Evolutionary conservation across 2,797 vertebrate genomes (phyloP), one percentile per base, ranked within the genome.

Genomic region (Lepilemur ruficaudatus): DNA sequence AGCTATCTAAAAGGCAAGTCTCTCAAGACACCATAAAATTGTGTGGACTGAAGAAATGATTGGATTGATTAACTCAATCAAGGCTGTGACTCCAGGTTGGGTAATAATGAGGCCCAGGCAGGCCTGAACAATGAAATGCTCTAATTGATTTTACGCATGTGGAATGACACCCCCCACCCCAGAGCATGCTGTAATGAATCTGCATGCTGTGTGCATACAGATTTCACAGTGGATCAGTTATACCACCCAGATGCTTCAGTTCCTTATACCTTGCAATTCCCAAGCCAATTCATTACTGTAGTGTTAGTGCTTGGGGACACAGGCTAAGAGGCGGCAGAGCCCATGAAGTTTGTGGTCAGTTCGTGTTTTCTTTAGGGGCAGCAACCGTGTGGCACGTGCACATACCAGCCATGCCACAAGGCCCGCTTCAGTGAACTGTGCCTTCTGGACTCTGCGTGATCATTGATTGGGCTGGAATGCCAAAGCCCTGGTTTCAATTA

Each of bases 401-500:
- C 32, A 65, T 81, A 67, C 72, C 32, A 11, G 55, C 59, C 76
- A 52, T 6, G 32, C 59, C 84, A 70, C 2, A 20, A 43, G 75
- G 70, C 75, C 85, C 10, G 2, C 38, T 89, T 76, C 84, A 90
- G 84, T 41, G 82, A 52, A 50, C 0, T 0, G 70, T 89, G 93
- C 43, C 95, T 90, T 93, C 92, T 87, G 94, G 87, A 95, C 89
- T 81, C 75, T n/a, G 82, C 89, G 41, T 85, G 93, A 92, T 96
- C 81, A 61, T 17, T 81, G 92, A 75, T 22, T 78, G 92, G 92
- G 93, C 67, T 92, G 70, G 93, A 97, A 96, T 96, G 92, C 41
- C 89, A 90, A 89, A 46, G 12, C 89, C 86, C 95, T 95, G 96
- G 82, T 94, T 97, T 97, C 95, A 96, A 72, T 97, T 97, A 96